Evolutionary conservation across 2,888 invertebrate genomes (phyloP), one percentile per base, ranked within the genome.

Genomic region (Mesorhabditis sp.): DNA sequence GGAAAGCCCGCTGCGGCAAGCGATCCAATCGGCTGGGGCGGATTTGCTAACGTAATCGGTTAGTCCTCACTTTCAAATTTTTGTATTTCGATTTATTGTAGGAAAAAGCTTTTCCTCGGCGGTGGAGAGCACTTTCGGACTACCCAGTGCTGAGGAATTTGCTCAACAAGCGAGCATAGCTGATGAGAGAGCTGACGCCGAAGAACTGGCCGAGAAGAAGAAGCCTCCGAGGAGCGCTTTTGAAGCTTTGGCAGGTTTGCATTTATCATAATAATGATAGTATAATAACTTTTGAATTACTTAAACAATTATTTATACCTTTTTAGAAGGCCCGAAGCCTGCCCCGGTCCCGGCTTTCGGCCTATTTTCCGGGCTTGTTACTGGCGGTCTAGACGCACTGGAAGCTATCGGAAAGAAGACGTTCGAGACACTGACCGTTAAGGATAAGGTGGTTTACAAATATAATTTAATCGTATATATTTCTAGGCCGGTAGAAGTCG

Each of bases 351-450:
- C 43, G 43, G 41, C 67, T 44, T 71, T 71, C n/a, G 78, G 80
- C 41, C 63, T 80, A 45, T 77, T 81, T 15, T 77, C 78, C 15
- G 76, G 78, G 0, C 58, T 87, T 5, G 86, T 87, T 5, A 81
- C 84, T 44, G 87, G 87, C 15, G 83, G 87, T 65, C 76, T 88
- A 43, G 94, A 93, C 84, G 94, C 94, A 0, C 87, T 95, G 65
- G 95, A 95, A 87, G 91, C 92, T 0, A 92, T 95, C 76, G 95
- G 95, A 5, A 94, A 94, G 86, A 94, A 94, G 86, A 95, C 95
- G 0, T 93, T 94, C 91, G 92, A 93, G 85, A 93, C 94, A 86
- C 94, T 95, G 71, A 93, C 93, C 44, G 94, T 95, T 87, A 94
- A 94, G 0, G 92, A 93, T 0, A 87, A 94, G 15, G 92, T 91